Percentiles rank a stretch among this genome's conserved stretches.
These are phyloP conservation scores for Microchrysa polita DNA, from an alignment of 2,888 invertebrate genomes.

Conservation along the genomic window DNA sequence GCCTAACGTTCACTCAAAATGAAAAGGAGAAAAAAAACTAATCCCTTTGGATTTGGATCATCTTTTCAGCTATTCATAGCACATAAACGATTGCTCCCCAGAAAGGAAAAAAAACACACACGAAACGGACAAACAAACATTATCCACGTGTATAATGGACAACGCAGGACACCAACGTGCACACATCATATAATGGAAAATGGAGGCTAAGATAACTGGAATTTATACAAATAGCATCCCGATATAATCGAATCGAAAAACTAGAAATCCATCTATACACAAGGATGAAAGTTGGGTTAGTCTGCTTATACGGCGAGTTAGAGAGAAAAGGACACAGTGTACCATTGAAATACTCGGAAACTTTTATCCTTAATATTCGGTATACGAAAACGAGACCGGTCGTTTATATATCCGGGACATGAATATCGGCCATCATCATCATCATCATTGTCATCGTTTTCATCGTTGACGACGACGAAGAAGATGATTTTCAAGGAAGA, in stretches of 20 bases:
- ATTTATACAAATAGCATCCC: conserved; percentile 44
- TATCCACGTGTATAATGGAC: conserved; percentile 42
- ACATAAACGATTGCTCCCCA: conserved; percentile 36
- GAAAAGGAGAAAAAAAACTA: conserved; percentile 28
- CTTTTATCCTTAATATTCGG: conserved; percentile 12
- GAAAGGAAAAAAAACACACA: no score
- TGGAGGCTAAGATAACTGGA: conserved; percentile 38
- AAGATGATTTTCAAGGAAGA: conserved; percentile 6
- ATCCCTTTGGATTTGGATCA: conserved; percentile 38
- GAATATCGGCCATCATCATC: conserved; percentile 34
- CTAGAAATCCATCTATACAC: conserved; percentile 34
- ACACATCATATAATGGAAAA: conserved; percentile 44
- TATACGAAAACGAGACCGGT: conserved; percentile 16
- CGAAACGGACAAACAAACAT: conserved; percentile 33
- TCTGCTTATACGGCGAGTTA: no score
- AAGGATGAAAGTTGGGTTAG: conserved; percentile 3
- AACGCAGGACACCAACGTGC: conserved; percentile 29
- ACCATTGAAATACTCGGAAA: not conserved
- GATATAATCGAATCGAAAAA: conserved; percentile 30
- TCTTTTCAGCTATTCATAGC: conserved; percentile 43
- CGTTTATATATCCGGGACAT: conserved; percentile 37
- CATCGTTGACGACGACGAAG: conserved; percentile 16
- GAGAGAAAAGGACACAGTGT: not conserved
- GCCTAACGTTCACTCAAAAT: not conserved
- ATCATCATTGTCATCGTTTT: conserved; percentile 16